These are phyloP conservation scores for Eleutherodactylus coqui DNA, from an alignment of 2,797 vertebrate genomes.

Conservation along the genomic window DNA sequence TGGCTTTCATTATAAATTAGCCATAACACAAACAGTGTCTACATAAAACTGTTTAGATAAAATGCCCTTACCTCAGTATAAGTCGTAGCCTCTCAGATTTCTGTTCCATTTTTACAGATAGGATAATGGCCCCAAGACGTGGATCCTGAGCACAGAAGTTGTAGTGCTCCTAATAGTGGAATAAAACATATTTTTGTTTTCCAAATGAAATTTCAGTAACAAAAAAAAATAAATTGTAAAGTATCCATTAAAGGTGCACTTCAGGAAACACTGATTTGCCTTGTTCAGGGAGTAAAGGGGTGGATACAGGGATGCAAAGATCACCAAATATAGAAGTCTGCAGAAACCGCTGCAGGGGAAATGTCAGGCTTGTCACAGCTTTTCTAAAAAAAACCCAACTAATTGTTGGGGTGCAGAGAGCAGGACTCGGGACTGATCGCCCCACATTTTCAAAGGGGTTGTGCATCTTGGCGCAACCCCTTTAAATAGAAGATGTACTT, in stretches of 20 bases:
- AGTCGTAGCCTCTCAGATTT: constrained; percentile 72
- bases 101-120: constrained; percentile 73
- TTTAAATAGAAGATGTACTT: too few relatives aligned
- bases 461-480: too few relatives aligned
- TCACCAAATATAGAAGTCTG: not conserved
- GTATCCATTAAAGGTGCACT: not conserved
- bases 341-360: too few relatives aligned
- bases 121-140: constrained; percentile 71
- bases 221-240: not conserved
- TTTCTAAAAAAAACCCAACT: too few relatives aligned
- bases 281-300: not conserved
- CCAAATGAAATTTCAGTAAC: not conserved
- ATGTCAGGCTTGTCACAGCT: too few relatives aligned
- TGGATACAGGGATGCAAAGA: not conserved
- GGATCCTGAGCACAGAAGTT: constrained; percentile 75
- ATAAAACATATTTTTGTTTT: not conserved
- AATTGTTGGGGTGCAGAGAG: too few relatives aligned
- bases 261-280: not conserved
- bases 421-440: too few relatives aligned
- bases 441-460: too few relatives aligned
- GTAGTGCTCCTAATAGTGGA: constrained; percentile 71
- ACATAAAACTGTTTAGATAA: not conserved
- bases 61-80: constrained; percentile 70
- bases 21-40: not conserved
- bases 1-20: not conserved